Evolutionary conservation across 2,888 invertebrate genomes (phyloP).

Genomic region (Tipula vernalis): DNA sequence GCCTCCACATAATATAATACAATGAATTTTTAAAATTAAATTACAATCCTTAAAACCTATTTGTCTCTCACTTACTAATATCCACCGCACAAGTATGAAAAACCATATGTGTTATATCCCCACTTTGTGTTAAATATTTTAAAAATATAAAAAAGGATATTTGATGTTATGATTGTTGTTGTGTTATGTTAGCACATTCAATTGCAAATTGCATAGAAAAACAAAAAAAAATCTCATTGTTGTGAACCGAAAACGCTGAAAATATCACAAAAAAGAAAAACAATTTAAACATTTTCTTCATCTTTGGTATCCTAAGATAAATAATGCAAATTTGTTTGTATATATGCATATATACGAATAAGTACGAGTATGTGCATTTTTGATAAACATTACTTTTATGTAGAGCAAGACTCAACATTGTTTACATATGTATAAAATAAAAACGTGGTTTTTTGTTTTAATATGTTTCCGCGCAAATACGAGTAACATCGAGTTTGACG

Average conservation of each 20-base stretch:
- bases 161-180: neutral
- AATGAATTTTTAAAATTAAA: constrained; percentile 4
- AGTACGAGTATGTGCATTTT: constrained; percentile 7
- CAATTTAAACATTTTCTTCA: neutral
- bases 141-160: neutral
- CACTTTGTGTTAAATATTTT: neutral
- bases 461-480: neutral
- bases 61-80: neutral
- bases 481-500: neutral
- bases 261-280: neutral
- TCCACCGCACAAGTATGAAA: neutral
- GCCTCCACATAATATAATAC: neutral
- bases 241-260: neutral
- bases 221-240: neutral
- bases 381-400: constrained; percentile 5
- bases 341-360: neutral
- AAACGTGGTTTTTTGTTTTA: neutral
- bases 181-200: neutral
- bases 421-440: neutral
- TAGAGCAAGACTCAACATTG: neutral
- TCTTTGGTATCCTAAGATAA: constrained; percentile 7
- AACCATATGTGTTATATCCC: neutral
- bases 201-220: neutral
- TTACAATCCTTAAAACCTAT: neutral
- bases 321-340: constrained; percentile 10